A percentile compares a stretch with the other conserved stretches of the same genome.
These are phyloP conservation scores for Melanotaenia pygmaea DNA, from an alignment of 2,797 vertebrate species.

Conservation along the genomic window DNA sequence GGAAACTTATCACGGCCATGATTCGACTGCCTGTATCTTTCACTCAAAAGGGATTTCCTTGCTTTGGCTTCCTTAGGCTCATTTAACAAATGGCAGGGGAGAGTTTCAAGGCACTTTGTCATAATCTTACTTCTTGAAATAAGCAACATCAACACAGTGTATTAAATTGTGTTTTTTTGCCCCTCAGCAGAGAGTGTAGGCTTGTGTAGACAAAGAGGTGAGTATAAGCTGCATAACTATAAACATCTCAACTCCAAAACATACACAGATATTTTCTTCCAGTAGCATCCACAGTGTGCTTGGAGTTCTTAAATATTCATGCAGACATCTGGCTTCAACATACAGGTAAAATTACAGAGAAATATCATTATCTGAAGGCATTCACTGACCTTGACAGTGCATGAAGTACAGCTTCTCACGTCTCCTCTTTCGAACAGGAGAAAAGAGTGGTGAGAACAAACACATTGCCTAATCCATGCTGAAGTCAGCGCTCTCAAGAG, in stretches of 20 bases:
- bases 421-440: conserved; percentile 53
- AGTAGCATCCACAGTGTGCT: conserved; percentile 16
- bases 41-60: conserved; percentile 77
- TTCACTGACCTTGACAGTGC: conserved; percentile 75
- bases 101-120: conserved; percentile 59
- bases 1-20: conserved; percentile 79
- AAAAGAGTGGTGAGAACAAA: conserved; percentile 74
- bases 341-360: conserved; percentile 77
- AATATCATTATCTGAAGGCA: conserved; percentile 78
- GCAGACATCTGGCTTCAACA: conserved; percentile 62
- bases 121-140: conserved; percentile 49
- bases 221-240: conserved; percentile 18
- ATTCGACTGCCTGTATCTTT: conserved; percentile 77
- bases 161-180: conserved; percentile 27
- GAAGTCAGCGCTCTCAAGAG: conserved; percentile 78
- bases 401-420: conserved; percentile 45
- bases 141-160: conserved; percentile 27
- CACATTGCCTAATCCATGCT: conserved; percentile 77
- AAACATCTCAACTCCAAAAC: conserved; percentile 26
- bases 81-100: conserved; percentile 63
- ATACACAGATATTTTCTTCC: conserved; percentile 35
- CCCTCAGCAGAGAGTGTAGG: conserved; percentile 19
- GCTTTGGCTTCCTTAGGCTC: conserved; percentile 54
- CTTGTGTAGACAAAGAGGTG: conserved; percentile 29
- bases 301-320: conserved; percentile 49